phyloP scores from a whole-genome alignment of 2,797 vertebrate genomes.

The Rhincodon typus region DNA sequence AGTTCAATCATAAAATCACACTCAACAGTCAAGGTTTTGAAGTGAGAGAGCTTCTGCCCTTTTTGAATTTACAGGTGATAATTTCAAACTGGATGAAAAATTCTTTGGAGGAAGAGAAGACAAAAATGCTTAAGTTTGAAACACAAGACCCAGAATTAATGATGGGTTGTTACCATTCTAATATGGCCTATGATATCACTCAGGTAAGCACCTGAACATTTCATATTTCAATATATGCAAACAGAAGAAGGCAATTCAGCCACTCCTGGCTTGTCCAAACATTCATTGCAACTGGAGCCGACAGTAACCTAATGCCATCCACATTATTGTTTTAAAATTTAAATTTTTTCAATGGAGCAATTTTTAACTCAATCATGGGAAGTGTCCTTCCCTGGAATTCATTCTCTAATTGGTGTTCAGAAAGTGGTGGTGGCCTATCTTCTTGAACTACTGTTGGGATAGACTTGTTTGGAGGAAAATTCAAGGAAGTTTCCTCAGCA shows the following conservation, averaged over 20 bases:
- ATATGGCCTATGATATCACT: conserved; percentile 64
- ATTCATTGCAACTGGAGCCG: background rate
- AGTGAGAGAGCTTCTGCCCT: background rate
- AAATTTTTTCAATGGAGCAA: conserved; percentile 37
- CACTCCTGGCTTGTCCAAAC: background rate
- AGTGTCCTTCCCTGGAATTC: background rate
- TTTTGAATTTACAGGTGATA: conserved; percentile 54
- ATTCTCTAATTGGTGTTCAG: background rate
- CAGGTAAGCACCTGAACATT: conserved; percentile 57
- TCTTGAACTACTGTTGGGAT: background rate
- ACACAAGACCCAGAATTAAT: conserved; percentile 47
- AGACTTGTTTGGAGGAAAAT: background rate
- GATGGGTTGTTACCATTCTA: conserved; percentile 52
- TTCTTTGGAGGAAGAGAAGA: conserved; percentile 58
- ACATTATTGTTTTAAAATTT: background rate
- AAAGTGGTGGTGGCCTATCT: background rate
- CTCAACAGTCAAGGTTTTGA: background rate
- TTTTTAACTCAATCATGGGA: background rate
- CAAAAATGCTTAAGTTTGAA: conserved; percentile 55
- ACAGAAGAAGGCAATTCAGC: conserved; percentile 27
- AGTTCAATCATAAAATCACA: background rate
- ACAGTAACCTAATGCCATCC: background rate
- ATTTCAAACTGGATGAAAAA: conserved; percentile 53
- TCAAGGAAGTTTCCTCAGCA: too few relatives aligned
- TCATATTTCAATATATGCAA: conserved; percentile 43